These are phyloP conservation scores for Lamellibrachia satsuma DNA, from an alignment of 2,888 invertebrate species.

Conservation along the genomic window DNA sequence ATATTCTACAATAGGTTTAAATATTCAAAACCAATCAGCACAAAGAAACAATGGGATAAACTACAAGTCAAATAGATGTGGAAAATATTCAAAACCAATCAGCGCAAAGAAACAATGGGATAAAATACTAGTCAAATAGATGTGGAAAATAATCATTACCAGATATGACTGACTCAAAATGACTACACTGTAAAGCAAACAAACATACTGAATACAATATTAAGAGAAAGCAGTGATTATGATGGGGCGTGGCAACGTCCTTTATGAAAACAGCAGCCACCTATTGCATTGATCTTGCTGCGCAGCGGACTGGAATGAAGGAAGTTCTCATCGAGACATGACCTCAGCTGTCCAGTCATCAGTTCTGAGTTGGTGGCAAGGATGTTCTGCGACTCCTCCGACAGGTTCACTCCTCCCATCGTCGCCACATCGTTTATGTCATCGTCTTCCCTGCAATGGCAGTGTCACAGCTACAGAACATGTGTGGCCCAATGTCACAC, in stretches of 20 bases:
- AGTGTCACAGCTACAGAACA: background rate
- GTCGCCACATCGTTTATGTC: slow-evolving; percentile 99
- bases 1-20: background rate
- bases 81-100: too few species aligned
- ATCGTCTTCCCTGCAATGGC: slow-evolving; percentile 79
- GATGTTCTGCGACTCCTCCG: slow-evolving; percentile 94
- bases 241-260: too few species aligned
- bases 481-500: background rate
- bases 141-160: too few species aligned
- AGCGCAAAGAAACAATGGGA: too few species aligned
- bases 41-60: background rate
- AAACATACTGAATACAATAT: too few species aligned
- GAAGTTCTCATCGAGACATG: slow-evolving; percentile 84
- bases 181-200: too few species aligned
- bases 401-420: slow-evolving; percentile 97
- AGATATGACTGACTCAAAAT: too few species aligned
- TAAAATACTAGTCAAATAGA: too few species aligned
- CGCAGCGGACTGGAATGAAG: slow-evolving; percentile 78
- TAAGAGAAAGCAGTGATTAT: too few species aligned
- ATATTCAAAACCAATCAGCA: background rate
- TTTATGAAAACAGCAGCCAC: slow-evolving; percentile 62
- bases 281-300: slow-evolving; percentile 78
- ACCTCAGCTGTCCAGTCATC: slow-evolving; percentile 86
- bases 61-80: too few species aligned
- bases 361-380: slow-evolving; percentile 84